Evolutionary conservation across 2,888 invertebrate genomes (phyloP), one percentile per base, ranked within the genome.

Genomic region (Hoplodrina blanda): DNA sequence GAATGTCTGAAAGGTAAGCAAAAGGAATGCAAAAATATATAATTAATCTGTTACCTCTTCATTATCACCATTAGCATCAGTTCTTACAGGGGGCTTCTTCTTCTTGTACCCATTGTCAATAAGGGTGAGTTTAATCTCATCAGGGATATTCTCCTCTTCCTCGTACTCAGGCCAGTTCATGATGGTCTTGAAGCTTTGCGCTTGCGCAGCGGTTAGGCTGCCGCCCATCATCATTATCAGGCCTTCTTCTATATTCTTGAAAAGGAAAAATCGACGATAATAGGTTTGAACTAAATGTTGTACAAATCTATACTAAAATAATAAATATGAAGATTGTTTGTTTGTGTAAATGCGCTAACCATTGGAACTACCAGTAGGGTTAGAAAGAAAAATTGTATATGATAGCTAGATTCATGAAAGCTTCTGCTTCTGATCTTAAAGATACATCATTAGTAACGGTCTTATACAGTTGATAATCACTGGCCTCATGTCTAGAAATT

Each of bases 171-270:
- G 88, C 97, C 97, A 97, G 30, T 95, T 95, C 84, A 97, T 93
- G 33, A 97, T 85, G 1, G 82, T 80, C 57, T 90, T 90, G 76
- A 97, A 96, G 56, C 94, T 90, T 1, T 79, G 84, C 2, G 91
- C 92, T 82, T 97, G 97, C 0, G 96, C 91, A 11, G 91, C 85
- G 0, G 93, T 93, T 70, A 98, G 90, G 41, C 95, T 92, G 65
- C 97, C 96, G 0, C 98, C 98, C 96, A 98, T 97, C 91, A 98
- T 96, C 80, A 97, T 94, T 19, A 93, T 93, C 7, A 97, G 88
- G 4, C 97, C 97, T 82, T 94, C 91, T 84, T 95, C 91, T 76
- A 97, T 90, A 41, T 95, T 90, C 97, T 97, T 80, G 74, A 59
- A 33, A 11, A 54, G 0, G 2, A 44, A 5, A 19, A 15, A 33